These are phyloP conservation scores for Oscheius sp. DNA, from an alignment of 2,888 invertebrate genomes.

Conservation along the genomic window DNA sequence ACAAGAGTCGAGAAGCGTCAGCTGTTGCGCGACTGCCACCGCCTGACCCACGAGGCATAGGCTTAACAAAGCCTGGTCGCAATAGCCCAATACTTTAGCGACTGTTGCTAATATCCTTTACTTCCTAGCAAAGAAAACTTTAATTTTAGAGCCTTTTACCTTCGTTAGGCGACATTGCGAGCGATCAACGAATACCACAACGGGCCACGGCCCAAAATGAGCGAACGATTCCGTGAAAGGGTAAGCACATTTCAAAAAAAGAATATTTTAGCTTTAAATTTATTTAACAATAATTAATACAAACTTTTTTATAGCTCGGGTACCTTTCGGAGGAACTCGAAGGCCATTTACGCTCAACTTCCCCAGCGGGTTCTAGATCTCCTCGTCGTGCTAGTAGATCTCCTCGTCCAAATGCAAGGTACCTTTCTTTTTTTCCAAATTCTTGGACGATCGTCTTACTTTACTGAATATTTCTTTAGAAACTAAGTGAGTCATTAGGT, in stretches of 20 bases:
- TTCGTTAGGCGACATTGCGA: constrained; percentile 25
- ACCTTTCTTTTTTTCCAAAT: not conserved
- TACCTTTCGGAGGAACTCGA: constrained; percentile 50
- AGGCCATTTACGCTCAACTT: constrained; percentile 35
- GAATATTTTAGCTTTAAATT: constrained; percentile 34
- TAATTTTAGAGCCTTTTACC: not conserved
- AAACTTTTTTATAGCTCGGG: no score
- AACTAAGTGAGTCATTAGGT: no score
- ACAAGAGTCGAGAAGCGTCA: constrained; percentile 20
- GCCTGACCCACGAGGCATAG: constrained; percentile 25
- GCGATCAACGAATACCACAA: constrained; percentile 29
- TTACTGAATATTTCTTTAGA: no score
- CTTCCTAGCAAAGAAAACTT: not conserved
- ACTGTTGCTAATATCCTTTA: not conserved
- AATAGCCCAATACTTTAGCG: constrained; percentile 13
- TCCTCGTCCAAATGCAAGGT: constrained; percentile 24
- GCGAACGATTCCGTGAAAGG: constrained; percentile 31
- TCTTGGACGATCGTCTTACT: not conserved
- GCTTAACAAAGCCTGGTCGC: constrained; percentile 20
- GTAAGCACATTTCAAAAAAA: not conserved
- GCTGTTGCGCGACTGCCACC: constrained; percentile 27
- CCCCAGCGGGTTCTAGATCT: constrained; percentile 27
- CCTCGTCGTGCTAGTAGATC: constrained; percentile 28
- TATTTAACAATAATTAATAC: no score
- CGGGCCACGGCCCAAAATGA: constrained; percentile 34